Evolutionary conservation across 2,797 vertebrate species (phyloP), one percentile per base, ranked within the genome.

Genomic region (Tolypeutes matacus): DNA sequence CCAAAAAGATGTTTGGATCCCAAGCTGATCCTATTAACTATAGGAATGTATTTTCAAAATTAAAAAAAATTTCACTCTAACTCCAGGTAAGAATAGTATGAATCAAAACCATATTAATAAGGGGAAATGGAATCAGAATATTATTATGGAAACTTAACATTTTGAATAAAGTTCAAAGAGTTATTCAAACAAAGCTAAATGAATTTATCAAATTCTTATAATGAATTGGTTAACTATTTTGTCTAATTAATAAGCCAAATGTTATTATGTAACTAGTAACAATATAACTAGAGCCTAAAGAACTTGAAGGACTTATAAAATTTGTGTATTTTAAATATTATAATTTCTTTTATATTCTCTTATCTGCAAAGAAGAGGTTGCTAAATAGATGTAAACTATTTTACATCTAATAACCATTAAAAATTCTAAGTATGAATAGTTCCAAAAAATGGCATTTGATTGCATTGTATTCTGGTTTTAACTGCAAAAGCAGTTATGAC

Each of bases 141-240:
- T 42, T 91, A 77, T 81, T 64, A 31, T 49, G 29, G 36, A 91
- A 94, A 85, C 46, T 53, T 84, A 93, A 58, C 1, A 86, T 77
- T 93, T 11, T 95, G 23, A 96, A 92, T 93, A 70, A 91, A 81
- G 15, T 69, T 86, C 3, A 78, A 95, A 76, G 8, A 92, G 80
- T 89, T 90, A 94, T 39, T 95, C 81, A 91, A 81, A 92, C 8
- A 49, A 70, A 53, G 42, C 23, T 83, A 84, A 96, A 65, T 11
- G 20, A 93, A 85, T 67, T 86, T 86, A 95, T 42, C 29, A 56
- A 67, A 85, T 65, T 81, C 31, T 87, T 88, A 51, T 12, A 72
- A 88, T 69, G 56, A 91, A 78, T 15, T 83, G 27, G 27, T 14
- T 93, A 51, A 85, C n/a, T 75, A 88, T 83, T 97, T 93, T 89